These are phyloP conservation scores for Mormyrus hasselquistii DNA, from an alignment of 2,797 vertebrate species.

Conservation along the genomic window DNA sequence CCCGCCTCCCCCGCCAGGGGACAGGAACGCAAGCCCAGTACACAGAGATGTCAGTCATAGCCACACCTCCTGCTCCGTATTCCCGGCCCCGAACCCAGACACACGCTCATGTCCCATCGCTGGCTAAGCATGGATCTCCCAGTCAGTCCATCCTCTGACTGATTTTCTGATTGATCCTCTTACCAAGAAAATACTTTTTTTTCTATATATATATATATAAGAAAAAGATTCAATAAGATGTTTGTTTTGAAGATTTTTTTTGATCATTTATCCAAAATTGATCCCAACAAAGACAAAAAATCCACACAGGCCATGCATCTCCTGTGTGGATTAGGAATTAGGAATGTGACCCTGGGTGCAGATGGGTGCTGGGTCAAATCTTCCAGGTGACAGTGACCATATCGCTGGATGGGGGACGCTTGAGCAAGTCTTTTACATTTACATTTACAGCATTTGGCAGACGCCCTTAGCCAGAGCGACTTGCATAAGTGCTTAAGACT, in stretches of 20 bases:
- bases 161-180: not conserved
- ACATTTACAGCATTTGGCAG: too few species aligned
- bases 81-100: not conserved
- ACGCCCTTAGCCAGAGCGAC: too few species aligned
- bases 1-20: not conserved
- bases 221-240: not conserved
- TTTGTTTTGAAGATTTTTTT: not conserved
- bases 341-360: not conserved
- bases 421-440: too few species aligned
- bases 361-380: not conserved
- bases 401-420: not conserved
- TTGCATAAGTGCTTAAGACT: too few species aligned
- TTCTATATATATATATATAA: too few species aligned
- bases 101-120: not conserved
- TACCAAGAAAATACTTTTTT: not conserved
- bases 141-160: not conserved
- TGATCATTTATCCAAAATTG: not conserved
- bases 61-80: not conserved
- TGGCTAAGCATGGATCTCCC: not conserved
- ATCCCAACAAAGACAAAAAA: not conserved
- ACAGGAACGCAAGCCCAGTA: not conserved
- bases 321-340: not conserved
- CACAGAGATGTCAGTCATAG: not conserved
- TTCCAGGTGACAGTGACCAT: not conserved
- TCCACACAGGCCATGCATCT: not conserved